phyloP scores from a whole-genome alignment of 1,140 invertebrate genomes.

The Drosophila truncata region DNA sequence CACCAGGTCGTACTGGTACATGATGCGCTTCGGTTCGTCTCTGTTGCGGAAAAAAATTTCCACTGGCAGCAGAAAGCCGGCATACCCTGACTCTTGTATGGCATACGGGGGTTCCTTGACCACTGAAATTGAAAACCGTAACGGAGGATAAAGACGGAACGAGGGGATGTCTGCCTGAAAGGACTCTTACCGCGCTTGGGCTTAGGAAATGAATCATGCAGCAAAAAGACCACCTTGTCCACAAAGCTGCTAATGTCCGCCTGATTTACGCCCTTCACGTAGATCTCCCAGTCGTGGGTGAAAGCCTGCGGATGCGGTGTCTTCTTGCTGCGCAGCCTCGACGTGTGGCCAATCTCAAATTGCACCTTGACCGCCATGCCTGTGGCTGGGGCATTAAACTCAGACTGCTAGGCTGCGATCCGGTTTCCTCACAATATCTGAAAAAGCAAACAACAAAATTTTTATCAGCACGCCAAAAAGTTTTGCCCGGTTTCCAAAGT shows the following conservation, averaged over 20 bases:
- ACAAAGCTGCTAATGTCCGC: constrained; percentile 95
- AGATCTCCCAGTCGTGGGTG: constrained; percentile 99
- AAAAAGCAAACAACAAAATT: neutral
- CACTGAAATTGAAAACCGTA: constrained; percentile 87
- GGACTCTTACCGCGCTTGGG: constrained; percentile 91
- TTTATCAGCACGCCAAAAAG: constrained; percentile 25
- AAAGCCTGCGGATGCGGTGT: constrained; percentile 92
- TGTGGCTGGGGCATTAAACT: constrained; percentile 52
- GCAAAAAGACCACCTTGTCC: constrained; percentile 97
- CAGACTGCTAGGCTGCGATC: constrained; percentile 11
- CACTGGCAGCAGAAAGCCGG: constrained; percentile 95
- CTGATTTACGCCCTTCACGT: constrained; percentile 94
- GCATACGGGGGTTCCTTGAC: constrained; percentile 96
- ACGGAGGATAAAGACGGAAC: neutral
- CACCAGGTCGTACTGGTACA: constrained; percentile 94
- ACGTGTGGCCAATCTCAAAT: constrained; percentile 96
- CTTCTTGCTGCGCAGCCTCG: constrained; percentile 91
- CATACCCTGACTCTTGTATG: constrained; percentile 97
- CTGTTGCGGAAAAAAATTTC: constrained; percentile 96
- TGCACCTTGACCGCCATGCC: constrained; percentile 92
- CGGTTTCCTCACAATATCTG: constrained; percentile 34
- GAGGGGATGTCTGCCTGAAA: neutral
- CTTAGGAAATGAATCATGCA: constrained; percentile 96
- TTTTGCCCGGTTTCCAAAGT: neutral
- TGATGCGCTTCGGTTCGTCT: constrained; percentile 95